phyloP scores from a whole-genome alignment of 2,113 vertebrate genomes.

The Nesoenas mayeri region DNA sequence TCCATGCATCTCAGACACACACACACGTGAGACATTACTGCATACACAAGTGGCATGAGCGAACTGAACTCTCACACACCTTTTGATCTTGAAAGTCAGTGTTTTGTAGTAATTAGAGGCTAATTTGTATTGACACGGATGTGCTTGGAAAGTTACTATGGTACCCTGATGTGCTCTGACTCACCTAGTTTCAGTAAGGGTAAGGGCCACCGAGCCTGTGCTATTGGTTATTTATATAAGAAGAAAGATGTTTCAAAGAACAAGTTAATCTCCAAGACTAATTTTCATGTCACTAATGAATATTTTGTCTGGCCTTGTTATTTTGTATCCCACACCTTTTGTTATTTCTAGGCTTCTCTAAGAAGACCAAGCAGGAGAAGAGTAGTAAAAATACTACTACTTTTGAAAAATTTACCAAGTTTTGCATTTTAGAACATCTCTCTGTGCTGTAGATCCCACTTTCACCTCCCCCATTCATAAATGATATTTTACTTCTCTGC shows the following conservation, averaged over 20 bases:
- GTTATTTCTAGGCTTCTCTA: neutral
- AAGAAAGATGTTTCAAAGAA: neutral
- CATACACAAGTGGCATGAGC: neutral
- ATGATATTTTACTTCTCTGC: neutral
- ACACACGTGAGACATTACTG: neutral
- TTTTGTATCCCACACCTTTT: neutral
- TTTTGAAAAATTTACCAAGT: constrained; percentile 14
- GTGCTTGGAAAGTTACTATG: neutral
- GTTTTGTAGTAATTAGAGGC: neutral
- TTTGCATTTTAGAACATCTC: neutral
- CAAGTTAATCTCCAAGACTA: neutral
- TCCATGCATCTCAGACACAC: neutral
- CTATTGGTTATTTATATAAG: neutral
- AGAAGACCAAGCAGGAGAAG: neutral
- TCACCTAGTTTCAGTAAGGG: neutral
- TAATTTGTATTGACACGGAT: neutral
- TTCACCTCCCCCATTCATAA: neutral
- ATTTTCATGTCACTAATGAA: neutral
- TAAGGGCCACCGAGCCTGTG: neutral
- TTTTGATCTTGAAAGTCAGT: neutral
- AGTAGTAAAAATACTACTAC: neutral
- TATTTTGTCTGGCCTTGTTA: neutral
- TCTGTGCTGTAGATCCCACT: neutral
- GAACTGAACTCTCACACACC: neutral
- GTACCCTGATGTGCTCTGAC: neutral